Evolutionary conservation across 37 sponge, comb jelly and placozoan genomes (phyloP), one percentile per base, ranked within the genome.

Genomic region (Mnemiopsis leidyi): DNA sequence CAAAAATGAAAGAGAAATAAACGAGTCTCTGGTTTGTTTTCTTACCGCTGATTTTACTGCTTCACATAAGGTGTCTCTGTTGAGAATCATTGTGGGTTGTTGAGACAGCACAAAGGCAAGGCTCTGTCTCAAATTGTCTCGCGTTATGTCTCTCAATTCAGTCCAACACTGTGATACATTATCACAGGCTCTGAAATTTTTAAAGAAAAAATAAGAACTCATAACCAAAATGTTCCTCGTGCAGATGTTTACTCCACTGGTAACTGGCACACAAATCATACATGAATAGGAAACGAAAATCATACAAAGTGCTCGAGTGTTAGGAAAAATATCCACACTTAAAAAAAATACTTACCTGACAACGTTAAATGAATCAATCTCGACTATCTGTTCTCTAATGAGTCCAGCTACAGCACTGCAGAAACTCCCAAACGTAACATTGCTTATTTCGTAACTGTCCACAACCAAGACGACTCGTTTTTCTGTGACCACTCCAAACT

Each of bases 401-500:
- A 85, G 23, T 3, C 90, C 48, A 1, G 90, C 90, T 1, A 85
- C 40, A 25, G 90, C 26, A 38, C 35, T 40, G 23, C 90, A 85
- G 23, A 85, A 85, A 2, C 16, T n/a, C 29, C 90, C 35, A 39
- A 85, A 85, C 23, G 40, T 37, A 85, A 26, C 90, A 85, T 85
- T 38, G 0, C 90, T 33, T 26, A 3, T 38, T n/a, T 40, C 29
- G 39, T 85, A 85, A 25, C 90, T 85, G 30, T 36, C 90, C 48
- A 85, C 39, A 61, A 85, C 30, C 23, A 85, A 1, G 3, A 85
- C 25, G 1, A 39, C 48, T 21, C 35, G 13, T 28, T 38, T 9
- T 61, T 85, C 90, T 16, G 90, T 85, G 23, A 85, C 23, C 38
- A 85, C 48, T 1, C 90, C 90, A 9, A 85, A 40, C 20, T 85